phyloP scores from a whole-genome alignment of 2,888 invertebrate genomes.

The Tuberolachnus salignus region DNA sequence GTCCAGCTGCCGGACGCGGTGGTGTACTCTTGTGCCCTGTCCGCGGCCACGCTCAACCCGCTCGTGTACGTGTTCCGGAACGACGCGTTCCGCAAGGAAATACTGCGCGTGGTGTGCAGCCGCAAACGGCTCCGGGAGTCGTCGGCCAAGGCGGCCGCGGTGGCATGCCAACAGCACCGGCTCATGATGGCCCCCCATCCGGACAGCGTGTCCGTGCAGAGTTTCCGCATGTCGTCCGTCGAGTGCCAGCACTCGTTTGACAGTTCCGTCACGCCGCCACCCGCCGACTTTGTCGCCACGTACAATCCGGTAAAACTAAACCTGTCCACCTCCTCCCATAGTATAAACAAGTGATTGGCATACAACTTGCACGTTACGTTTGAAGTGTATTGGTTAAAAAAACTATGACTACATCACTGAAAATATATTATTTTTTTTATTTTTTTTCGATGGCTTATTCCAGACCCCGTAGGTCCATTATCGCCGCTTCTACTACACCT shows the following conservation, averaged over 20 bases:
- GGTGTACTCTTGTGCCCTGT: conserved; percentile 59
- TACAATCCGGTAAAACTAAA: conserved; percentile 59
- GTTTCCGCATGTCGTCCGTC: conserved; percentile 60
- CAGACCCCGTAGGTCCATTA: no score
- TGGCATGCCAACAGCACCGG: conserved; percentile 54
- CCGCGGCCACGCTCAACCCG: conserved; percentile 65
- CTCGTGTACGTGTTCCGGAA: conserved; percentile 66
- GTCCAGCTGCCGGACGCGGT: conserved; percentile 62
- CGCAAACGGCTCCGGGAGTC: conserved; percentile 58
- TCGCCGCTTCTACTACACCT: no score
- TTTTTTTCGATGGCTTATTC: no score
- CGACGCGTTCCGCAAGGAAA: conserved; percentile 60
- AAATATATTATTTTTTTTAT: no score
- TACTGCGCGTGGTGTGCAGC: conserved; percentile 60
- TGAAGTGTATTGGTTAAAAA: no score
- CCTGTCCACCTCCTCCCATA: background rate
- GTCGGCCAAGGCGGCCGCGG: conserved; percentile 40
- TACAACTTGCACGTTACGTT: no score
- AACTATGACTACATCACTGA: no score
- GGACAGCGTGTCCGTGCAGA: conserved; percentile 61
- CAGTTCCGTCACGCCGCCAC: conserved; percentile 53
- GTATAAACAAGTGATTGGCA: no score
- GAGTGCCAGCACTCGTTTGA: conserved; percentile 60
- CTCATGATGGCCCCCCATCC: conserved; percentile 54
- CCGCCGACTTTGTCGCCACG: conserved; percentile 60